Conservation (phyloP, 1,140 invertebrate genomes). For the Dinoponera quadriceps region DNA sequence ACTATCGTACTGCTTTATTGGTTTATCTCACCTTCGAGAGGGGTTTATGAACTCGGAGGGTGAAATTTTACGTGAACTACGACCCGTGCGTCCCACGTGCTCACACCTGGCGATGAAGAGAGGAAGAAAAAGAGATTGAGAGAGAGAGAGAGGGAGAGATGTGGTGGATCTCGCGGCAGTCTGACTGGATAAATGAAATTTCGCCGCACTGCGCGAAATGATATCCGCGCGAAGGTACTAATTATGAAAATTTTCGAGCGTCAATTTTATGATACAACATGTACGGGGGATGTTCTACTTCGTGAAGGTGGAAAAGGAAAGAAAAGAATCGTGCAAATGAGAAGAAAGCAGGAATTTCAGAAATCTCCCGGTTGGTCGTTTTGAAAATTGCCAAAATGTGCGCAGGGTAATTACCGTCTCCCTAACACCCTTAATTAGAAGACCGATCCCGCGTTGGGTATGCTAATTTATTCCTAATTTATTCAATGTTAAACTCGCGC, state of each 20-base stretch:
- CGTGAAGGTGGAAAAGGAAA: not conserved
- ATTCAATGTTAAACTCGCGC: constrained; percentile 3
- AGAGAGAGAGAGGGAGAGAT: no score
- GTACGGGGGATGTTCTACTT: no score
- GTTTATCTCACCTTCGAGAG: constrained; percentile 78
- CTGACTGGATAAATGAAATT: constrained; percentile 19
- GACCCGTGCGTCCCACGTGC: constrained; percentile 70
- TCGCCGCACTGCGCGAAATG: not conserved
- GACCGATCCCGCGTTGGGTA: not conserved
- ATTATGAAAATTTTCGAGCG: not conserved
- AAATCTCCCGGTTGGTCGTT: not conserved
- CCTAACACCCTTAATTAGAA: constrained; percentile 22
- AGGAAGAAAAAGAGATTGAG: no score
- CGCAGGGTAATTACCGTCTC: not conserved
- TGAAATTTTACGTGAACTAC: constrained; percentile 77
- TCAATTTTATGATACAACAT: no score
- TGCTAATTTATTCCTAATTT: constrained; percentile 42
- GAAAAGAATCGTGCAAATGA: not conserved
- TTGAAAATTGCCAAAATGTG: constrained; percentile 1
- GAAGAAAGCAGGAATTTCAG: not conserved
- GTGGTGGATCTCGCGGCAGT: not conserved
- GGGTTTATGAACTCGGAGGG: constrained; percentile 70
- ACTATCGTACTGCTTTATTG: constrained; percentile 81
- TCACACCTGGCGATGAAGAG: constrained; percentile 51
- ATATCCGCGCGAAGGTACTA: not conserved